These are phyloP conservation scores for Acinonyx jubatus DNA, from an alignment of 2,113 vertebrate species.

Conservation along the genomic window DNA sequence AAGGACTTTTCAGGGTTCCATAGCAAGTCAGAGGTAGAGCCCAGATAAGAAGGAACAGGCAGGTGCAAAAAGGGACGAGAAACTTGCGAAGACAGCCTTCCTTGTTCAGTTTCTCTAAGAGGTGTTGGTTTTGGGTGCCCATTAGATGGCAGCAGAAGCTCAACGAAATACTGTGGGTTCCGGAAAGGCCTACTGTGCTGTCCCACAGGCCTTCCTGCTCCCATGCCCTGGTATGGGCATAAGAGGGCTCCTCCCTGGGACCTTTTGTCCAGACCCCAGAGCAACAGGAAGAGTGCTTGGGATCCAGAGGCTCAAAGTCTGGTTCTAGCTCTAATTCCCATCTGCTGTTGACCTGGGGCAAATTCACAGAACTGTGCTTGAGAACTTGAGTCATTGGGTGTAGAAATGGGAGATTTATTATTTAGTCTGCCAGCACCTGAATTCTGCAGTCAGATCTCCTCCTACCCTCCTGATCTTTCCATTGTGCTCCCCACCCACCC, in stretches of 20 bases:
- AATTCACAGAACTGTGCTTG: neutral
- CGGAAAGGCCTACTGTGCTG: accelerated
- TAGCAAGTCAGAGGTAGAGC: neutral
- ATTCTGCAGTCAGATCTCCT: neutral
- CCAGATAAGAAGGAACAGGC: neutral
- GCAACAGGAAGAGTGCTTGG: neutral
- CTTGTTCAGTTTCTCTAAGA: neutral
- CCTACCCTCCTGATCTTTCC: neutral
- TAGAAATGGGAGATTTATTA: neutral
- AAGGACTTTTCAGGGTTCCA: neutral
- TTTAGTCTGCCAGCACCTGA: neutral
- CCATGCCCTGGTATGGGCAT: neutral
- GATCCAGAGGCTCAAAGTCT: neutral
- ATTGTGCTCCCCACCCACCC: neutral
- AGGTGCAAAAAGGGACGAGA: neutral
- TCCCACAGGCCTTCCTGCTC: neutral
- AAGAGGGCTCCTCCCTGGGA: neutral
- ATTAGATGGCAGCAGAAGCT: constrained; percentile 34
- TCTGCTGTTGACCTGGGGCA: neutral
- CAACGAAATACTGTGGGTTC: neutral
- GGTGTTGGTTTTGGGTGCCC: neutral
- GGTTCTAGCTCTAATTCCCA: neutral
- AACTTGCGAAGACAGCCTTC: neutral
- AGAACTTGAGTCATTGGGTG: neutral
- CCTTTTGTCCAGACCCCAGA: neutral